Percentiles rank a stretch among this genome's conserved stretches.
These are phyloP conservation scores for Notolepis coatsorum DNA, from an alignment of 2,797 vertebrate species.

Conservation along the genomic window DNA sequence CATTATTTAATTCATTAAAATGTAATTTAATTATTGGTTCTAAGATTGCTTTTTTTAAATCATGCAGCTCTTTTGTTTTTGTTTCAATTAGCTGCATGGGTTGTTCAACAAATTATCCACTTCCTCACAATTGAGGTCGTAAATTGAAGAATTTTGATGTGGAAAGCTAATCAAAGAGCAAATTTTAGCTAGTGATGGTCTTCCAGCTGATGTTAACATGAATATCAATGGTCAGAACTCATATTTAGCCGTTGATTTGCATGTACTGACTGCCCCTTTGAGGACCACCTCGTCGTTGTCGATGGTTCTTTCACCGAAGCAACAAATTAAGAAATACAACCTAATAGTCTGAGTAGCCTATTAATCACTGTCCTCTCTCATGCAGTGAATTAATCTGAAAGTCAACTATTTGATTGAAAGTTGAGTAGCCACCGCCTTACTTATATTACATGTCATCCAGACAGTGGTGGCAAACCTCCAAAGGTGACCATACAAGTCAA, in stretches of 20 bases:
- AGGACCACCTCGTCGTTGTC: conserved; percentile 49
- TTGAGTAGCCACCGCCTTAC: conserved; percentile 11
- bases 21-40: background rate
- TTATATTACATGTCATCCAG: conserved; percentile 8
- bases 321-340: conserved; percentile 25
- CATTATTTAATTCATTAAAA: background rate
- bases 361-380: too few relatives aligned
- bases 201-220: conserved; percentile 17
- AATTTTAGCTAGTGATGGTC: background rate
- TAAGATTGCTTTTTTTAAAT: background rate
- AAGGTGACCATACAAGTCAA: background rate
- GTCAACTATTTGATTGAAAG: conserved; percentile 21
- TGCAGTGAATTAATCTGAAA: background rate
- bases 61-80: background rate
- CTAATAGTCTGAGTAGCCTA: too few relatives aligned
- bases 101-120: background rate
- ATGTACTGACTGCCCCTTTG: conserved; percentile 65
- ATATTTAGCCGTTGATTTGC: conserved; percentile 37
- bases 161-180: background rate
- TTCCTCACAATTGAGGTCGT: background rate
- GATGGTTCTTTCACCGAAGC: conserved; percentile 45
- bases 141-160: background rate
- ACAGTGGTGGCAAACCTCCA: conserved; percentile 10
- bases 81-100: background rate
- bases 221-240: background rate